Evolutionary conservation across 2,113 vertebrate species (phyloP), one percentile per base, ranked within the genome.

Genomic region (Lycaon pictus): DNA sequence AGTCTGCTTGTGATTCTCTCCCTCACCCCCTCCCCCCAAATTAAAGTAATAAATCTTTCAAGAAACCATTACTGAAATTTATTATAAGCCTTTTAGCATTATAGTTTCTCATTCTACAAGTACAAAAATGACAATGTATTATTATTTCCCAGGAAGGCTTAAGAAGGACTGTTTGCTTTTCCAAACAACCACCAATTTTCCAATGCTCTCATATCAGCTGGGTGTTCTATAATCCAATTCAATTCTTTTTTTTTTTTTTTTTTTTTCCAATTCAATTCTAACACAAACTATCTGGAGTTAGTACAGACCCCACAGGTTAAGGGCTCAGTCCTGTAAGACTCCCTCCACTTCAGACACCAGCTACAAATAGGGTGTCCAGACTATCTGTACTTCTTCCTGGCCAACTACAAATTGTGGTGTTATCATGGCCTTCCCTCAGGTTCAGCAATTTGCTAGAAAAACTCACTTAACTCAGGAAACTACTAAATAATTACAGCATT

Each of bases 41-140:
- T 19, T 35, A 35, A 69, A 43, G 7, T 43, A 43, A 69, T 69
- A 69, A 69, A 69, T 69, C 67, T 35, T 69, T 20, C 43, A 69
- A 69, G 19, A 69, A 62, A 48, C 19, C 37, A 43, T 81, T 83
- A 35, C 35, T 93, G 90, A 53, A 69, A 95, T 63, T 32, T 48
- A 55, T 63, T 82, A n/a, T 74, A 58, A 83, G 22, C 22, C 58
- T 94, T 96, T 89, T 29, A 53, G 19, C 77, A 79, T 35, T 92
- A 83, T 32, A 58, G 23, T 88, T 87, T 65, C 23, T 94, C 67
- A 76, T 72, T 93, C 43, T 72, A 56, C 22, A 79, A 71, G 43
- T 17, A 63, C 55, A 79, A 77, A 92, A 88, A 79, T 23, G 35
- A 86, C 3, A 81, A 29, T 6, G 37, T 29, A 9, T 25, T 67